Evolutionary conservation across 2,113 vertebrate genomes (phyloP).

Genomic region (Muscicapa adusta): DNA sequence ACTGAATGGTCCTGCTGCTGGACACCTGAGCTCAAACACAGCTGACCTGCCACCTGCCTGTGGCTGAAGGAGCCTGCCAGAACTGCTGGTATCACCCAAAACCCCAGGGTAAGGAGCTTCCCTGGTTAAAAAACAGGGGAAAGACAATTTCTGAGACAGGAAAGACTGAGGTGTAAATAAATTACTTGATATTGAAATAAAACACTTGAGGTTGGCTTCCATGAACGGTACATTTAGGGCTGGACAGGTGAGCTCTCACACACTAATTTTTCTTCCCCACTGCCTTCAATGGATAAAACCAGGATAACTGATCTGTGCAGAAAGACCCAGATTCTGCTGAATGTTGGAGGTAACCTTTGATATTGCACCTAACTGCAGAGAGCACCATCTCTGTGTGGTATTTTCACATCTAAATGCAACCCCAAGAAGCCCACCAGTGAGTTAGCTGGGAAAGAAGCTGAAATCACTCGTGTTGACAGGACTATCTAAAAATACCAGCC

Average conservation of each 20-base stretch:
- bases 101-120: neutral
- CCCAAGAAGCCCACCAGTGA: neutral
- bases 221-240: neutral
- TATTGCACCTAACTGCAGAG: neutral
- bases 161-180: neutral
- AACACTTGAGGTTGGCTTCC: neutral
- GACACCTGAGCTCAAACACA: neutral
- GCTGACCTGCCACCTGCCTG: too few relatives aligned
- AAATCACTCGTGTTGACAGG: constrained; percentile 5
- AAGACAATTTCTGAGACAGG: neutral
- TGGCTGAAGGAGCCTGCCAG: neutral
- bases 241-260: neutral
- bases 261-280: neutral
- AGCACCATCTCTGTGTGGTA: neutral
- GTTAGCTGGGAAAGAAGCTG: neutral
- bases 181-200: neutral
- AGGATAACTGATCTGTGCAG: neutral
- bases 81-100: neutral
- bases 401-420: neutral
- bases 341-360: neutral
- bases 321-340: neutral
- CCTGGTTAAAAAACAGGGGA: neutral
- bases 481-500: neutral
- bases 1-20: neutral
- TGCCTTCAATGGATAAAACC: neutral